These are phyloP conservation scores for Morpho helenor DNA, from an alignment of 2,888 invertebrate genomes.

Conservation along the genomic window DNA sequence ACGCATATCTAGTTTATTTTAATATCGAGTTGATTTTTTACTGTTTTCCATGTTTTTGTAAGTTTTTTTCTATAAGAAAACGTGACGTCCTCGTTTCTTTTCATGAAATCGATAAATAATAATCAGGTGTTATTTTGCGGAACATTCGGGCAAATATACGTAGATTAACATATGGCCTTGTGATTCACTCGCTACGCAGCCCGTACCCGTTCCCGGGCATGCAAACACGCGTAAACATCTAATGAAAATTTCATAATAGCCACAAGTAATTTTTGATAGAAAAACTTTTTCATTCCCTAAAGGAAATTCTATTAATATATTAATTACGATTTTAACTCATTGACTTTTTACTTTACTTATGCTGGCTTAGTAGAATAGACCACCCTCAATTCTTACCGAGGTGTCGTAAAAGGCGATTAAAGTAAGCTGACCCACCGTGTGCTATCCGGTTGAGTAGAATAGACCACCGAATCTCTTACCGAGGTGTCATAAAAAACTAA, in stretches of 20 bases:
- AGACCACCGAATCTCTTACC: no score
- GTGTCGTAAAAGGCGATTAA: no score
- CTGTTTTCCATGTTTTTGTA: constrained; percentile 45
- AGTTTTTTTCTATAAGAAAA: constrained; percentile 46
- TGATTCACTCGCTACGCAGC: constrained; percentile 29
- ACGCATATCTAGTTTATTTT: constrained; percentile 60
- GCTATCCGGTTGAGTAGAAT: no score
- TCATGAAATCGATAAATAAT: constrained; percentile 40
- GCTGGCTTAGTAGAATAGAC: no score
- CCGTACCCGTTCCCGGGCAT: not conserved
- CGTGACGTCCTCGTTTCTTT: constrained; percentile 56
- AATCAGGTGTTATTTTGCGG: constrained; percentile 28
- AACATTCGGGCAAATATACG: constrained; percentile 34
- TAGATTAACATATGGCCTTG: constrained; percentile 52
- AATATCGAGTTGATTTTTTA: constrained; percentile 67
- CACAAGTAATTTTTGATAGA: constrained; percentile 45
- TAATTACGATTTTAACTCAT: no score
- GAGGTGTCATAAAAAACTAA: no score
- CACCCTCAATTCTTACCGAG: no score
- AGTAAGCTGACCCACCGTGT: no score
- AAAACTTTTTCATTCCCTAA: constrained; percentile 38
- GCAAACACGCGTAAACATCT: constrained; percentile 32
- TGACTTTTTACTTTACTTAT: no score
- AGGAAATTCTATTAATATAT: not conserved
- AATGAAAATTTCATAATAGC: constrained; percentile 45